Evolutionary conservation across 2,113 vertebrate species (phyloP), one percentile per base, ranked within the genome.

Genomic region (Alaudala cheleensis): DNA sequence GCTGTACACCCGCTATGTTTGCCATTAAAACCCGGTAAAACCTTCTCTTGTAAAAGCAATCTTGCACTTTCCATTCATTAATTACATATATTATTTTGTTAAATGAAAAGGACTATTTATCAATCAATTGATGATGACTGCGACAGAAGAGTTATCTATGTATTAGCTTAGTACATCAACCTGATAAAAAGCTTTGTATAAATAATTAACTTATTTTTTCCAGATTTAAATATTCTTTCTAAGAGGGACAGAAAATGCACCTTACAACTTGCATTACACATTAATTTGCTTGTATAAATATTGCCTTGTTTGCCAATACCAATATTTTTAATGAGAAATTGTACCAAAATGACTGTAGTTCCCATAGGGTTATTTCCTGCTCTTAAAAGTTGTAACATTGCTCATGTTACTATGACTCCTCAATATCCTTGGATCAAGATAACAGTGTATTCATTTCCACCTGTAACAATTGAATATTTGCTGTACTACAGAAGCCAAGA

Each of bases 341-440:
- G 5, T 64, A 1, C 1, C 28, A 56, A 88, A 79, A 62, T 58
- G 0, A 40, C 9, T 40, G 3, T 5, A 65, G 8, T 33, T 65
- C 12, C 4, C 4, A 8, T 7, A 40, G 0, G 1, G 4, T 13
- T 33, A 23, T 67, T 64, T 92, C 70, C 10, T 44, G 2, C 37
- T 92, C 16, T 61, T 56, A 53, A 42, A 42, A 65, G 61, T 39
- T 56, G 8, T 44, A 61, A 4, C 3, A 14, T 19, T 61, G 9
- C 12, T 15, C 3, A 12, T 24, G 6, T 56, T 51, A 34, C 6
- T 19, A 11, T 5, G 24, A 20, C 8, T 51, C 7, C 7, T 42
- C 25, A 9, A 5, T 21, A n/a, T 19, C 13, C 39, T 47, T 56
- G 39, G 51, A 40, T 60, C 6, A 44, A 60, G 10, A 0, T 34